Evolutionary conservation across 2,888 invertebrate species (phyloP).

Genomic region (Halocaridina rubra): DNA sequence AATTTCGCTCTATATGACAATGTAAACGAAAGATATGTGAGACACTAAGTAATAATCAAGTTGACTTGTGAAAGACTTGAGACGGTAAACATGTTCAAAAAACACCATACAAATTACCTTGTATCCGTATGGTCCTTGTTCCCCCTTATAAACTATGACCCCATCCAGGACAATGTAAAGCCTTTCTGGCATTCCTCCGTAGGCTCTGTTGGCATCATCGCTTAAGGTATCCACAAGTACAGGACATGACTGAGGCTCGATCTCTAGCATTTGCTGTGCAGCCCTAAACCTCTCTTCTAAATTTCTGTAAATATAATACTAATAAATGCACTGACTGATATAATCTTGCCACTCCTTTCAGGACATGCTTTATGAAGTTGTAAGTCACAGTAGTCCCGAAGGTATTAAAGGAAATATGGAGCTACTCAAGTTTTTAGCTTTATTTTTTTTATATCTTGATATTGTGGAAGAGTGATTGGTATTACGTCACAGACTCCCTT

Average conservation of each 20-base stretch:
- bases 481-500: no score
- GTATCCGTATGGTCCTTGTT: slow-evolving; percentile 41
- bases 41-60: neutral
- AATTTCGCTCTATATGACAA: neutral
- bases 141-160: slow-evolving; percentile 41
- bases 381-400: no score
- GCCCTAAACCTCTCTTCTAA: slow-evolving; percentile 50
- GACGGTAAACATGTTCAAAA: no score
- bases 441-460: no score
- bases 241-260: slow-evolving; percentile 31
- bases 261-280: slow-evolving; percentile 24
- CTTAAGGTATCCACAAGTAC: slow-evolving; percentile 42
- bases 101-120: no score
- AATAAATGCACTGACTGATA: no score
- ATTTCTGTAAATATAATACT: slow-evolving; percentile 21
- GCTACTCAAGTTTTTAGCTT: no score
- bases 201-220: slow-evolving; percentile 14
- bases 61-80: neutral
- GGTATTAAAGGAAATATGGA: no score
- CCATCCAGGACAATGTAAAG: slow-evolving; percentile 53
- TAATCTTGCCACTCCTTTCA: no score
- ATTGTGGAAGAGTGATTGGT: no score
- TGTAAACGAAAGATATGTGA: neutral
- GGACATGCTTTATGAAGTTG: no score
- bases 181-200: slow-evolving; percentile 47